These are phyloP conservation scores for Myzus persicae DNA, from an alignment of 1,140 invertebrate genomes.

Conservation along the genomic window DNA sequence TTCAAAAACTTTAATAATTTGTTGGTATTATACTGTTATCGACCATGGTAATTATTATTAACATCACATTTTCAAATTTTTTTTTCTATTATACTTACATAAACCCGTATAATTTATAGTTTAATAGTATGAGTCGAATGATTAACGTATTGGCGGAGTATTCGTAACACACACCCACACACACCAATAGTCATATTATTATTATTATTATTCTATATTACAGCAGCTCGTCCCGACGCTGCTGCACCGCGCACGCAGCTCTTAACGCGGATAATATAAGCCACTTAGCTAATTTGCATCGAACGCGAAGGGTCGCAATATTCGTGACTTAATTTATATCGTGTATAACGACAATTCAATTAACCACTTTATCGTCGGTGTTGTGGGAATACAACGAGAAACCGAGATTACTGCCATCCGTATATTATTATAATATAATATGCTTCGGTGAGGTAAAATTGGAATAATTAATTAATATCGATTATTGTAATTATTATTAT, in stretches of 20 bases:
- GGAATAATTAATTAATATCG: constrained; percentile 2
- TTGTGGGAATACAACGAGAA: background rate
- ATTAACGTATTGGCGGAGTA: background rate
- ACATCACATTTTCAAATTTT: background rate
- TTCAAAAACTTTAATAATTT: background rate
- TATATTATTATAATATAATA: background rate
- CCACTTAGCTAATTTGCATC: constrained; percentile 51
- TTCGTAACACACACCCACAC: background rate
- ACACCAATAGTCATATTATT: background rate
- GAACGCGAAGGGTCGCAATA: constrained; percentile 5
- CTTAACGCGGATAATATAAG: constrained; percentile 30
- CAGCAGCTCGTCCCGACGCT: background rate
- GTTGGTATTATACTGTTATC: background rate
- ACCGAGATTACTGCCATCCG: constrained; percentile 3
- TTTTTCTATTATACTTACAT: background rate
- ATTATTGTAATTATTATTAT: constrained; percentile 24
- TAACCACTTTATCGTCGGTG: constrained; percentile 20
- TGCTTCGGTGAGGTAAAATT: background rate
- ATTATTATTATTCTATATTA: background rate
- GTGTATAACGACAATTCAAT: constrained; percentile 56
- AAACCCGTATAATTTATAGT: background rate
- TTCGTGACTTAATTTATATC: constrained; percentile 39
- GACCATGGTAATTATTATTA: background rate
- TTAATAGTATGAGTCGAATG: background rate
- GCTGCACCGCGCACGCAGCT: background rate